Evolutionary conservation across 2,113 vertebrate species (phyloP), one percentile per base, ranked within the genome.

Genomic region (Neoarius graeffei): DNA sequence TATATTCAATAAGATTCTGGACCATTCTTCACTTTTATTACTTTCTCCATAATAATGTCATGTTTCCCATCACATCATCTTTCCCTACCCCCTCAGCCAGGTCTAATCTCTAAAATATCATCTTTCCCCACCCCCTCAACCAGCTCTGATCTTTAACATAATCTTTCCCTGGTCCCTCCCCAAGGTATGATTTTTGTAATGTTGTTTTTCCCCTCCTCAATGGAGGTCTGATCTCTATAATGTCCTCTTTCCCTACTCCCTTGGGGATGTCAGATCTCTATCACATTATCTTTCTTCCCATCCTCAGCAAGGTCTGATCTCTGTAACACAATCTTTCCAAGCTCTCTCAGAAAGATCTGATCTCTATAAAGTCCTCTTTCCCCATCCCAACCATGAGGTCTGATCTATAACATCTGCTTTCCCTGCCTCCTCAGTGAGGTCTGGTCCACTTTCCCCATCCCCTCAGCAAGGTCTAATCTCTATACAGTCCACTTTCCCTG

Each of bases 31-130:
- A 80, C 57, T 73, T 48, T 42, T 25, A 60, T 59, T 73, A 1
- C 67, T 81, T 35, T 69, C 30, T 81, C 50, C 19, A 67, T 66
- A 76, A 80, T 15, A 17, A 86, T 14, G 62, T 27, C 85, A 54
- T 4, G 7, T 62, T 62, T 23, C 19, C 59, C 19, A 60, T 23
- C 19, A 60, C 57, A 59, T 20, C 19, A 1, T 25, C 9, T 67
- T 13, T 67, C 25, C n/a, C n/a, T 3, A 3, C 25, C 25, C n/a
- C 1, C 25, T 27, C 19, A 60, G 5, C 19, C 7, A n/a, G 64
- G 9, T 66, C 64, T 66, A 4, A 66, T 66, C 64, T 66, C 64
- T 27, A n/a, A n/a, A 11, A 27, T 2, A 8, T 25, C 3, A 2
- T 66, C 14, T 66, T n/a, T n/a, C 0, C 8, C 64, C 1, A 1